Conservation (phyloP, 1,140 invertebrate genomes). For the Bombus haemorrhoidalis region DNA sequence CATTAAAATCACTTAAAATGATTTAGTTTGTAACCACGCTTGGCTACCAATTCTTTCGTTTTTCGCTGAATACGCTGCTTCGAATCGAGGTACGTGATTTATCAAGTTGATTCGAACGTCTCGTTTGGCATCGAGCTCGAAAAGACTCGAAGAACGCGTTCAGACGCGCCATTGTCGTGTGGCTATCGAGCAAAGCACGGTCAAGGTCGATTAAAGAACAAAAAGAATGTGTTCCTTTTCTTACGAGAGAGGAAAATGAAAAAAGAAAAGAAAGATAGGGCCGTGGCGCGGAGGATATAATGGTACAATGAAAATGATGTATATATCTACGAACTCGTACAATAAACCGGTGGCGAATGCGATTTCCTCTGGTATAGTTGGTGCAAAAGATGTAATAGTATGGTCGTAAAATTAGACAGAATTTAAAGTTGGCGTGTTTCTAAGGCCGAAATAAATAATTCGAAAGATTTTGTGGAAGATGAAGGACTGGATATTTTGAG, state of each 20-base stretch:
- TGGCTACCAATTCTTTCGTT: not conserved
- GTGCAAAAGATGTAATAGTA: not conserved
- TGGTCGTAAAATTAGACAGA: not conserved
- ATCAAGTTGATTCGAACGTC: slow-evolving; percentile 13
- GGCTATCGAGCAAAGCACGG: slow-evolving; percentile 37
- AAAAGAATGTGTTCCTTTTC: slow-evolving; percentile 27
- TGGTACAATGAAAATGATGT: slow-evolving; percentile 7
- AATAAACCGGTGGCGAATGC: slow-evolving; percentile 11
- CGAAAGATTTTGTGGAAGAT: too few species aligned
- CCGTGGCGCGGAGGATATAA: not conserved
- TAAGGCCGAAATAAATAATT: too few species aligned
- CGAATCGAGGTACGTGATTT: slow-evolving; percentile 23
- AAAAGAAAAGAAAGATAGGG: not conserved
- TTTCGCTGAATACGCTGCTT: slow-evolving; percentile 2
- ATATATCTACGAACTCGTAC: slow-evolving; percentile 27
- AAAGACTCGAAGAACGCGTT: slow-evolving; percentile 6
- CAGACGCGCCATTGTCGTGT: slow-evolving; percentile 36
- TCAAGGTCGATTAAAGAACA: slow-evolving; percentile 54
- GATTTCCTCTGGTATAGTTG: not conserved
- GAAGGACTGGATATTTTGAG: too few species aligned
- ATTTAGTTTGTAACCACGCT: not conserved
- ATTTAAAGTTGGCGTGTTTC: not conserved
- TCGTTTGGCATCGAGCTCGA: slow-evolving; percentile 6
- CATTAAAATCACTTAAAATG: slow-evolving; percentile 1
- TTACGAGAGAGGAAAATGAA: not conserved